Base-by-base conservation (phyloP, 2,888 invertebrate species). In the Mylabris sibirica region DNA sequence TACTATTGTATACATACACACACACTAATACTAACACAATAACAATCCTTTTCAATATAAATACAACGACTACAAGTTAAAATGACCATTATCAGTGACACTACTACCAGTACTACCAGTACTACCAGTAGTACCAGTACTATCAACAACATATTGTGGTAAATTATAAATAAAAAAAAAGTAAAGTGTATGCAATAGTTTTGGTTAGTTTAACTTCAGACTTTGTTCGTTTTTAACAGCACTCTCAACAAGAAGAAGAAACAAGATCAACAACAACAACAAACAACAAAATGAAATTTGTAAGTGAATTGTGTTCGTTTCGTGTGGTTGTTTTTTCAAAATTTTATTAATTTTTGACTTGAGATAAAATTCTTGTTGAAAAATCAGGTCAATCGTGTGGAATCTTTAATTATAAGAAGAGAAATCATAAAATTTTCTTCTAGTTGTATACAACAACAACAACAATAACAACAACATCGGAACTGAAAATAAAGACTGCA, bases 11-110 rank as follows among this genome's bases (percentile, higher is more conserved):
- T 20, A 49, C 11, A 30, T 6, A 30, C 30, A 30, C 8, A 30
- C 30, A 30, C 4, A 30, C 30, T 30, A 30, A 30, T 8, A 30
- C 30, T 30, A 30, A 30, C 30, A 30, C 30, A 30, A 30, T 30
- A 53, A 53, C 78, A 79, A 79, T 75, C 77, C 81, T 82, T 82
- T 30, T 30, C 30, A 82, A 82, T 79, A 82, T 44, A 44, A 44
- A 77, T 73, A 71, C 72, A 67, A 71, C 65, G 12, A 49, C 22
- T 1, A 22, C 53, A 9, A 71, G 74, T 72, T 72, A 30, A 30
- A 30, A 71, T 72, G 74, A 73, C 77, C 75, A 76, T 74, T 76
- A 77, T 76, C 77, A 72, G 72, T 73, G 63, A 8, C 30, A 30
- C 30, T 30, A 30, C 30, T 30, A 30, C 30, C 30, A 30, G 30